Evolutionary conservation across 2,113 vertebrate species (phyloP), one percentile per base, ranked within the genome.

Genomic region (Actinemys pallida): DNA sequence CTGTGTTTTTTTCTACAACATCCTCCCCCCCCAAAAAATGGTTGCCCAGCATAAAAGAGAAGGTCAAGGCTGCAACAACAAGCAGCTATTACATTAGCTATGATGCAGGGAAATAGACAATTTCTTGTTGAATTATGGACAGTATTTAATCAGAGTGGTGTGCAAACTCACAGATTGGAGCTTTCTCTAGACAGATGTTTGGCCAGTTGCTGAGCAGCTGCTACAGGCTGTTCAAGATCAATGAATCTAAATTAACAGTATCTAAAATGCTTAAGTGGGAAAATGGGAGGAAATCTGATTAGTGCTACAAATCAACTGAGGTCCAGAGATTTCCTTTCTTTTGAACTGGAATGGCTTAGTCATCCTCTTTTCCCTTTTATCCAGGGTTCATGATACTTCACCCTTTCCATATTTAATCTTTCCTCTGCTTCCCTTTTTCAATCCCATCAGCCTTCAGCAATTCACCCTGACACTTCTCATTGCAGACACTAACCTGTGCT

Each of bases 161-260:
- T 3, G 47, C 82, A 50, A 95, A 90, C 47, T 85, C 49, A 75
- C 84, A 84, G 80, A 84, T 29, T 13, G 31, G 92, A 89, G 35
- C 72, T 83, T 93, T 94, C 90, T 45, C 54, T 69, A 87, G 88
- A 82, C 75, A 95, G 75, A 82, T 91, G 54, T 93, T 92, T 75
- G 69, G 29, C 4, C 85, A 82, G 45, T 92, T 92, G n/a, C 45
- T 80, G 50, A 95, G 85, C 80, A 97, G 31, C 76, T 96, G 59
- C 81, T 96, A 89, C 52, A 59, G 75, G 35, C 54, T 91, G 3
- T 88, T 96, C 57, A 86, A 78, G 90, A 93, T 83, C 65, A 96
- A 93, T 93, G 93, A 93, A 81, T 88, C 45, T 93, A 92, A 96
- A 95, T 93, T 94, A 96, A 90, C 5, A 80, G 75, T 47, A 75